Evolutionary conservation across 2,888 invertebrate genomes (phyloP).

Genomic region (Agrochola lychnidis): DNA sequence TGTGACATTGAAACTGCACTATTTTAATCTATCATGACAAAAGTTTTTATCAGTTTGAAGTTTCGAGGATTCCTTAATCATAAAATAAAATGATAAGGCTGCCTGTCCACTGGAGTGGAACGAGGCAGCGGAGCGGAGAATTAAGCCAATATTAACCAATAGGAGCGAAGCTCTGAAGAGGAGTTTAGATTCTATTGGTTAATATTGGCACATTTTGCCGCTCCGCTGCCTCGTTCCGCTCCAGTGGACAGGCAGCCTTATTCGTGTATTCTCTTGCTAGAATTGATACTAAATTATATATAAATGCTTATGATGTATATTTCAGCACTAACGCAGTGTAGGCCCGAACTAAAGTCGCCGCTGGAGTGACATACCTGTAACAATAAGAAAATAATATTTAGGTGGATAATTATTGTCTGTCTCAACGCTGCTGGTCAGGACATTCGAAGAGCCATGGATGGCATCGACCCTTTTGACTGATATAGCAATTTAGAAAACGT

Average conservation of each 20-base stretch:
- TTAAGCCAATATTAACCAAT: no score
- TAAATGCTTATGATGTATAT: not conserved
- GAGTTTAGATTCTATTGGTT: no score
- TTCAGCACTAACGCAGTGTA: not conserved
- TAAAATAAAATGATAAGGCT: not conserved
- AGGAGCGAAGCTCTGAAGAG: no score
- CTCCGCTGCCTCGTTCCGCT: no score
- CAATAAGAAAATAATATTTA: slow-evolving; percentile 26
- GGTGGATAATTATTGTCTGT: not conserved
- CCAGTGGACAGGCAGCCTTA: no score
- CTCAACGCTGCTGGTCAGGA: not conserved
- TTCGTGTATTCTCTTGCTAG: not conserved
- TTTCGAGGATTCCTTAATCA: not conserved
- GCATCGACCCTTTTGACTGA: not conserved
- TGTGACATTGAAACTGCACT: not conserved
- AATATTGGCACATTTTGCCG: no score
- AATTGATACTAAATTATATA: not conserved
- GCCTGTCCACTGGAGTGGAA: no score
- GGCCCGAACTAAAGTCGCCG: not conserved
- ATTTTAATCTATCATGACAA: not conserved
- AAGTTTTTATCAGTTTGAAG: not conserved
- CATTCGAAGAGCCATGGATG: not conserved
- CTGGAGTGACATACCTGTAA: slow-evolving; percentile 45
- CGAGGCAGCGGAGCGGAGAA: no score
- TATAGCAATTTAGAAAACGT: not conserved